Evolutionary conservation across 1,140 invertebrate genomes (phyloP).

Genomic region (Nebria ingens): DNA sequence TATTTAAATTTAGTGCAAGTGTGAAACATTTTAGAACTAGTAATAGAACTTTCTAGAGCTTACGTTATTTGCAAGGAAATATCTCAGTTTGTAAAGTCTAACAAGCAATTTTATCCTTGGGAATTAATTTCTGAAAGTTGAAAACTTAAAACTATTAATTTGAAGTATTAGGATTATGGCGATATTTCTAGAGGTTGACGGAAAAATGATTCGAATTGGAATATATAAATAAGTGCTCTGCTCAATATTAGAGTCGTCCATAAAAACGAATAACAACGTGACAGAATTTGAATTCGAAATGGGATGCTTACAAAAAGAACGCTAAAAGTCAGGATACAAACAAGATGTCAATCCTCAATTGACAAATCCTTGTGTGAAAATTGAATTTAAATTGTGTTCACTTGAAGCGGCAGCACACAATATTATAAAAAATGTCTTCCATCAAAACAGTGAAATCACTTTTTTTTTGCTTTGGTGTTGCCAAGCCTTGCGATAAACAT

Average conservation of each 20-base stretch:
- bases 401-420: neutral
- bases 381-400: neutral
- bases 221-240: no score
- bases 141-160: no score
- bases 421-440: neutral
- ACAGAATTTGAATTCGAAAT: neutral
- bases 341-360: neutral
- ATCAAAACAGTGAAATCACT: neutral
- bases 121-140: no score
- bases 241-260: neutral
- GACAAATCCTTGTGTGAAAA: neutral
- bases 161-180: no score
- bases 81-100: no score
- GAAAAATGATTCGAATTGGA: no score
- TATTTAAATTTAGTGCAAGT: no score
- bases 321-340: neutral
- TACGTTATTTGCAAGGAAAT: no score
- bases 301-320: neutral
- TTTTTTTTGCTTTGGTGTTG: neutral
- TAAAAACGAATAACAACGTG: neutral
- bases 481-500: neutral
- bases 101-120: no score
- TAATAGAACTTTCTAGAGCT: no score
- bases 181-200: no score
- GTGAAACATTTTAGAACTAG: no score